phyloP scores from a whole-genome alignment of 2,113 vertebrate genomes.

The Nasalis larvatus region DNA sequence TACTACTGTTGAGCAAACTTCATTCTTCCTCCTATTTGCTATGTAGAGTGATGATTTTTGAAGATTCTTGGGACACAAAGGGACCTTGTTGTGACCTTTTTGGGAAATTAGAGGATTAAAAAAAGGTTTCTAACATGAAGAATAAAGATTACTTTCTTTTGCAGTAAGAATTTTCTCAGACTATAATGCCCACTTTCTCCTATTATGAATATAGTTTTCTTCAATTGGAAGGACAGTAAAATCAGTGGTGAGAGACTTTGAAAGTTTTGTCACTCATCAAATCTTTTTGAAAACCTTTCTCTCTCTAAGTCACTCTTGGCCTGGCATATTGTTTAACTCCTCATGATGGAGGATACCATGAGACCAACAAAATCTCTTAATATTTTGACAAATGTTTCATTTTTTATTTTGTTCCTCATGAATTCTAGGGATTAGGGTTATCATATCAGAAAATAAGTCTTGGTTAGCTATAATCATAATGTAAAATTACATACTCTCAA shows the following conservation, averaged over 20 bases:
- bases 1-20: not conserved
- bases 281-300: not conserved
- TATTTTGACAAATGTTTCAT: not conserved
- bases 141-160: not conserved
- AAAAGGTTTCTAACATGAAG: not conserved
- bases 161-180: not conserved
- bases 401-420: not conserved
- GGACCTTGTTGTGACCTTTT: not conserved
- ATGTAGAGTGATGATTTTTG: not conserved
- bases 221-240: not conserved
- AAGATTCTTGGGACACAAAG: not conserved
- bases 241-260: not conserved
- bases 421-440: not conserved
- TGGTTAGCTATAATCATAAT: not conserved
- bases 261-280: not conserved
- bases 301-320: not conserved
- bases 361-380: not conserved
- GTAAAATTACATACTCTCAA: not conserved
- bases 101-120: not conserved
- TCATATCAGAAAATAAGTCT: not conserved
- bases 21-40: not conserved
- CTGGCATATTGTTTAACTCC: not conserved
- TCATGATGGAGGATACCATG: not conserved
- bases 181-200: fast-evolving
- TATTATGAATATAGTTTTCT: not conserved